Evolutionary conservation across 2,797 vertebrate species (phyloP).

Genomic region (Allenopithecus nigroviridis): DNA sequence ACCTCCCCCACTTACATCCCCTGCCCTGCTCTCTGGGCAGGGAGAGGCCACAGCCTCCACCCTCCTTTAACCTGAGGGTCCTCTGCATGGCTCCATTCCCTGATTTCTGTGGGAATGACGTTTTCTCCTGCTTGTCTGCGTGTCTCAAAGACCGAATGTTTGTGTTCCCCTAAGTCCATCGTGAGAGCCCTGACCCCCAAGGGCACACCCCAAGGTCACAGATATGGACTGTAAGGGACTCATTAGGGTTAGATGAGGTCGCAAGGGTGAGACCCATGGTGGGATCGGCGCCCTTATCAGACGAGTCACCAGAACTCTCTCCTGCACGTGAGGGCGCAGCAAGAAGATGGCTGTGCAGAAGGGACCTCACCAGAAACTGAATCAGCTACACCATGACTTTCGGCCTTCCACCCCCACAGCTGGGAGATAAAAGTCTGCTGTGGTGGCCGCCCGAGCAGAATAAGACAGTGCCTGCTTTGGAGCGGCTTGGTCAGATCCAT

Average conservation of each 20-base stretch:
- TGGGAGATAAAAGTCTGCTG: neutral
- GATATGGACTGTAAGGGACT: neutral
- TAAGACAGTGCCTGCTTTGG: neutral
- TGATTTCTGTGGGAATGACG: no score
- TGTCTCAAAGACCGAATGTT: neutral
- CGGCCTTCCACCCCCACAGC: neutral
- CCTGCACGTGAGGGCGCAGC: accelerated
- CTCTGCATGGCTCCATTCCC: neutral
- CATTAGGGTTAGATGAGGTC: neutral
- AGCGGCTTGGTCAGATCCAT: neutral
- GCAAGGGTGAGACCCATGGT: neutral
- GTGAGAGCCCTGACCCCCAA: neutral
- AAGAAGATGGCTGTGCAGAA: neutral
- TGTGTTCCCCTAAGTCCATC: neutral
- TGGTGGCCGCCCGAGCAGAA: neutral
- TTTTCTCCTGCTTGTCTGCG: neutral
- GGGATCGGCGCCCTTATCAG: neutral
- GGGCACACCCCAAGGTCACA: neutral
- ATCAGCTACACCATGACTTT: neutral
- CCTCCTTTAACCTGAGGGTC: neutral
- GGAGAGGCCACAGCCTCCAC: neutral
- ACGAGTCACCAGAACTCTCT: neutral
- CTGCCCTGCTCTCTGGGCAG: neutral
- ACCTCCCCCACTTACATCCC: neutral
- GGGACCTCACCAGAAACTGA: neutral